phyloP scores from a whole-genome alignment of 92 coral and sea anemone species.

The Palythoa heliodiscus region DNA sequence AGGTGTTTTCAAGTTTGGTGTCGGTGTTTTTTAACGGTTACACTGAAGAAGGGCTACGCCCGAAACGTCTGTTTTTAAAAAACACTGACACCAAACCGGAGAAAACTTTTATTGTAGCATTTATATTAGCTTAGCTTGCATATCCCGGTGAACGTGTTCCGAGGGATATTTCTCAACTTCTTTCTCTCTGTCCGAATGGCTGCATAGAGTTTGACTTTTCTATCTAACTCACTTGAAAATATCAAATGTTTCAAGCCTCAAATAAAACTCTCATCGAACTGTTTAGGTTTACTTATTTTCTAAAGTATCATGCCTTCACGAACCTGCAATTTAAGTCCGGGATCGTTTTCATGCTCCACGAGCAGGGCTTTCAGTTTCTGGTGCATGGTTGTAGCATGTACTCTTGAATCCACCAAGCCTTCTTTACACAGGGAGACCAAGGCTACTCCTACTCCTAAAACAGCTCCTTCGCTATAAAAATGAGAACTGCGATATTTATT shows the following conservation, averaged over 20 bases:
- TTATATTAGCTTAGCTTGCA: no score
- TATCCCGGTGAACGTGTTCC: no score
- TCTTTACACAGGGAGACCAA: conserved; percentile 83
- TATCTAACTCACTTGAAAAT: not conserved
- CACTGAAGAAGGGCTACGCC: no score
- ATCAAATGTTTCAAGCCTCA: not conserved
- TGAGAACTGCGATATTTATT: not conserved
- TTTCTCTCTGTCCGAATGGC: no score
- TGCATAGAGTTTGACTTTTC: no score
- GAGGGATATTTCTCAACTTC: no score
- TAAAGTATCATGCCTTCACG: not conserved
- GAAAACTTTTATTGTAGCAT: no score
- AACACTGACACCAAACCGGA: no score
- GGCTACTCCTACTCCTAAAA: conserved; percentile 83
- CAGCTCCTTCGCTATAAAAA: conserved; percentile 81
- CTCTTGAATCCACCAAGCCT: conserved; percentile 73
- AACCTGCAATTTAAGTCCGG: conserved; percentile 80
- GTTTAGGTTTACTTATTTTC: not conserved
- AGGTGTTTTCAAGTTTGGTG: no score
- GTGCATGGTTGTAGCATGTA: conserved; percentile 74
- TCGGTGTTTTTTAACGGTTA: no score
- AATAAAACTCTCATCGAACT: not conserved
- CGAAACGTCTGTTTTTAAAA: no score
- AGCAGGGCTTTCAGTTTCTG: conserved; percentile 62
- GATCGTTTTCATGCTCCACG: conserved; percentile 53